Conservation (phyloP, 2,797 vertebrate species). For the Protosalanx chinensis region DNA sequence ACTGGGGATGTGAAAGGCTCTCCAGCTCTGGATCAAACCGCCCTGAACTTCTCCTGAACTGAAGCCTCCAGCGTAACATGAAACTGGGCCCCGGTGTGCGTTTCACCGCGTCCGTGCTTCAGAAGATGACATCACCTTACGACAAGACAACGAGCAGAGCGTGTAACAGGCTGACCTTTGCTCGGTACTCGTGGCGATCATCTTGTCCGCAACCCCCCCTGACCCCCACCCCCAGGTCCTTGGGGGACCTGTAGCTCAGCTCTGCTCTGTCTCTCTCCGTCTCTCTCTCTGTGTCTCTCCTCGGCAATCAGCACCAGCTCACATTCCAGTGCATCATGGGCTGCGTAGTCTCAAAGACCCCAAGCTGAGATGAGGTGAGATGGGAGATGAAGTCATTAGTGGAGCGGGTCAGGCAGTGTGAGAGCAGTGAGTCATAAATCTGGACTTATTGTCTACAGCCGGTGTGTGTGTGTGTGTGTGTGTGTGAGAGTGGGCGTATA, state of each 20-base stretch:
- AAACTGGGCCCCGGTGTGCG: slow-evolving; percentile 1
- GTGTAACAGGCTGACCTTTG: slow-evolving; percentile 41
- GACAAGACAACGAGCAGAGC: slow-evolving; percentile 52
- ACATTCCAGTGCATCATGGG: slow-evolving; percentile 47
- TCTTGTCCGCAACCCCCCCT: slow-evolving; percentile 23
- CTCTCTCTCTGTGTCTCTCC: slow-evolving; percentile 21
- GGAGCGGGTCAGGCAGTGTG: not conserved
- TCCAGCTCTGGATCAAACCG: not conserved
- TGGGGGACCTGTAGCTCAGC: slow-evolving; percentile 21
- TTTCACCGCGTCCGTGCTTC: slow-evolving; percentile 32
- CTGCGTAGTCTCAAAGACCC: slow-evolving; percentile 29
- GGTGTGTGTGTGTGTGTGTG: slow-evolving; percentile 36
- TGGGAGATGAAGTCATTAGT: slow-evolving; percentile 61
- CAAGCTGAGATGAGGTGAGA: slow-evolving; percentile 60
- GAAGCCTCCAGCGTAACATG: not conserved
- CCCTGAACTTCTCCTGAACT: not conserved
- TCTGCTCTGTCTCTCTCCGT: slow-evolving; percentile 27
- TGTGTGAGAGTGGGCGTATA: slow-evolving; percentile 37
- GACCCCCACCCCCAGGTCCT: slow-evolving; percentile 17
- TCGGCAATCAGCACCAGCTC: slow-evolving; percentile 19
- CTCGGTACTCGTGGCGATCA: not conserved
- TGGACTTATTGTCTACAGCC: slow-evolving; percentile 53
- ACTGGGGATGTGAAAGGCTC: not conserved
- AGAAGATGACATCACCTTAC: slow-evolving; percentile 55
- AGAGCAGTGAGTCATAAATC: slow-evolving; percentile 51